Percentiles rank a stretch among this genome's conserved stretches.
Conservation (phyloP, 2,113 vertebrate species). For the Anguilla japonica region DNA sequence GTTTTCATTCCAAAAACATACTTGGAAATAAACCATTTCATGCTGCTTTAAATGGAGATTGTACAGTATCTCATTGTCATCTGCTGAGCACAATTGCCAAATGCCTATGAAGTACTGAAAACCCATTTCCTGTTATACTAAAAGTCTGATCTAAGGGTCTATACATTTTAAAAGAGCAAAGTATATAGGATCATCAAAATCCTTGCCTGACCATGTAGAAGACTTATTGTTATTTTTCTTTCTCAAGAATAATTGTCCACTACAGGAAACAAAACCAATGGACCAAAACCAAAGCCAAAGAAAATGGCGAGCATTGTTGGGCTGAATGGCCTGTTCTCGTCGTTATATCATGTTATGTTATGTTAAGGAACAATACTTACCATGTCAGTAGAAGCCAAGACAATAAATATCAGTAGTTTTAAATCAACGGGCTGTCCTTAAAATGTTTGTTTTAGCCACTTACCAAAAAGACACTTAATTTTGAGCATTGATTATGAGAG, state of each 20-base stretch:
- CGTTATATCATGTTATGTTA: too few relatives aligned
- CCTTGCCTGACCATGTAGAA: neutral
- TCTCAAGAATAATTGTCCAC: neutral
- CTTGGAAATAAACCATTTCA: neutral
- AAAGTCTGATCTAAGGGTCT: conserved; percentile 1
- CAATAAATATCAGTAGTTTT: conserved; percentile 22
- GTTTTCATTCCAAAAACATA: neutral
- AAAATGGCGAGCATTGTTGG: too few relatives aligned
- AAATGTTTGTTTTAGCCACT: neutral
- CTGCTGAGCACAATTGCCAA: conserved; percentile 1
- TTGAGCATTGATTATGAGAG: neutral
- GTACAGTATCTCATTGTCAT: conserved; percentile 19
- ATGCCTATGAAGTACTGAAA: neutral
- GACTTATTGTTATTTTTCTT: neutral
- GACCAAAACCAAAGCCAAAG: neutral
- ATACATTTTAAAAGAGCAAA: neutral
- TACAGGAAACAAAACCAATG: conserved; percentile 2
- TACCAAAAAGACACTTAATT: neutral
- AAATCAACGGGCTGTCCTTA: neutral
- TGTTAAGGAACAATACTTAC: neutral
- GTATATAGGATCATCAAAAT: neutral
- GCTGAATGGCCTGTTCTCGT: too few relatives aligned
- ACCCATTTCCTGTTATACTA: neutral
- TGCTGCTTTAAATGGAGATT: neutral
- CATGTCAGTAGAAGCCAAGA: neutral